These are phyloP conservation scores for Eueides isabella DNA, from an alignment of 1,140 invertebrate genomes.

Conservation along the genomic window DNA sequence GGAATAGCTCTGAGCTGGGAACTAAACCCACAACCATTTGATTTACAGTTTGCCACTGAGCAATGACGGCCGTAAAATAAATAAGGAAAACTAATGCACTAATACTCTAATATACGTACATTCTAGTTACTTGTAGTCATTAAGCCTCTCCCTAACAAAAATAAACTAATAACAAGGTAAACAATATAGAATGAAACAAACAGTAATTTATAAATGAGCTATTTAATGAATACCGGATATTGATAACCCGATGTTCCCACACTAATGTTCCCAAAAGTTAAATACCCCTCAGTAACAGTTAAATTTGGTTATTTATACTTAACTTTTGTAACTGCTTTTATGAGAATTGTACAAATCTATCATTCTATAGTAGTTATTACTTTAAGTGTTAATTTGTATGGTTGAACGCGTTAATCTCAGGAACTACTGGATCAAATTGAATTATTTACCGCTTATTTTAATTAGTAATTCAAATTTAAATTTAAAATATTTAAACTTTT, in stretches of 20 bases:
- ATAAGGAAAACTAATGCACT: neutral
- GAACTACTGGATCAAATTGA: no score
- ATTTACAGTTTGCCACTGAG: neutral
- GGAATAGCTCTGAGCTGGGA: neutral
- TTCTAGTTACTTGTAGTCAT: neutral
- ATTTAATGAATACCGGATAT: neutral
- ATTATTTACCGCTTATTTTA: no score
- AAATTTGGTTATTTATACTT: neutral
- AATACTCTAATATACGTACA: no score
- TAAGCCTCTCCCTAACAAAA: neutral
- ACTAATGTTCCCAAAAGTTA: neutral
- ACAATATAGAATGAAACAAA: neutral
- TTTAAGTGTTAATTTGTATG: no score
- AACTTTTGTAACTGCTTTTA: neutral
- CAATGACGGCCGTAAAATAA: neutral
- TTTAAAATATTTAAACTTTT: no score
- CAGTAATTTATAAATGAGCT: neutral
- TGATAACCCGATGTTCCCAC: neutral
- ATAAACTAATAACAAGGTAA: neutral
- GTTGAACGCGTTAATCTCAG: no score
- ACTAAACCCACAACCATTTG: neutral
- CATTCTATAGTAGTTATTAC: no score
- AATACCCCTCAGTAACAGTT: neutral
- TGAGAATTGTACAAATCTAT: neutral
- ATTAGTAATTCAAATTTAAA: no score